Evolutionary conservation across 2,797 vertebrate species (phyloP).

Genomic region (Neosilurus hyrtlii): DNA sequence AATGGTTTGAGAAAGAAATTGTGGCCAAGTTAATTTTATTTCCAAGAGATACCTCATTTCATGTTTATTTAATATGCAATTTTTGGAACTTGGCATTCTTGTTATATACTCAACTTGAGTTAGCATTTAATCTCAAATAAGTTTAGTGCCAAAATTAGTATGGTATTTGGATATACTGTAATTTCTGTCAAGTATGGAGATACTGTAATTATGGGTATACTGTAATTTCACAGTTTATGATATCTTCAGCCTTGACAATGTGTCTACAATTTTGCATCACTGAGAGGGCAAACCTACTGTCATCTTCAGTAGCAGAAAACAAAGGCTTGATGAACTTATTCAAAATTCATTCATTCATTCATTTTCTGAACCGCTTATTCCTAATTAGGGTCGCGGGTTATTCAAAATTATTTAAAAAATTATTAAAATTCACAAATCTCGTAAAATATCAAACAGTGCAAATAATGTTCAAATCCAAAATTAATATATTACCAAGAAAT

Average conservation of each 20-base stretch:
- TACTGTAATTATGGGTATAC: not conserved
- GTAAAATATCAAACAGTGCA: too few species aligned
- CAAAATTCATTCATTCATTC: too few species aligned
- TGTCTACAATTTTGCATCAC: conserved; percentile 33
- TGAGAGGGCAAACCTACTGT: conserved; percentile 14
- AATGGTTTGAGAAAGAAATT: too few species aligned
- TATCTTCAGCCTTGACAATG: conserved; percentile 7
- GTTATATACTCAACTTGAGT: not conserved
- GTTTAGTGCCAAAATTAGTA: not conserved
- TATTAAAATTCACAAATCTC: too few species aligned
- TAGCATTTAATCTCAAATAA: not conserved
- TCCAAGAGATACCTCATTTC: too few species aligned
- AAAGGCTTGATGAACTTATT: not conserved
- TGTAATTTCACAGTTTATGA: conserved; percentile 5
- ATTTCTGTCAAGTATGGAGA: not conserved
- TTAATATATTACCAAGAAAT: too few species aligned
- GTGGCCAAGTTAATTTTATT: too few species aligned
- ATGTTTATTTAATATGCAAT: too few species aligned
- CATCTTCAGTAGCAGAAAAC: not conserved
- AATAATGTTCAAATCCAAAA: too few species aligned
- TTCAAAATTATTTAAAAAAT: too few species aligned
- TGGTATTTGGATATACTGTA: not conserved
- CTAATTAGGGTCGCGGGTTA: too few species aligned
- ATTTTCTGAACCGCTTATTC: too few species aligned
- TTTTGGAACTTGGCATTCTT: not conserved